Evolutionary conservation across 1,140 invertebrate genomes (phyloP), one percentile per base, ranked within the genome.

Genomic region (Cotesia glomerata): DNA sequence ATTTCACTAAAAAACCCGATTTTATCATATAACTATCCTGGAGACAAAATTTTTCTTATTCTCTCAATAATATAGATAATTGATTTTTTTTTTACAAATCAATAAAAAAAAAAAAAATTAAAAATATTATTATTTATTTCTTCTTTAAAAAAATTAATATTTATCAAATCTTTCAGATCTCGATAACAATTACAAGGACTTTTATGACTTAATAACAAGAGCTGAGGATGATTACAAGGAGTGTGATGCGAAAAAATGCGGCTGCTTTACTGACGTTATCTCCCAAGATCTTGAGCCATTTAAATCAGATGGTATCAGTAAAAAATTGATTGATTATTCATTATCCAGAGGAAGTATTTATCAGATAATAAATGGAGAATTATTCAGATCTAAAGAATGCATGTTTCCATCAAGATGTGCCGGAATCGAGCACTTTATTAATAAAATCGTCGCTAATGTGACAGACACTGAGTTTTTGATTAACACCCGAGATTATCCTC

Each of bases 401-500:
- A 94, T 97, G 90, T 99, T 98, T 87, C 96, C 96, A 32, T 89
- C 93, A 8, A 89, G 97, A 80, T 99, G 97, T 86, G 89, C 90
- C 77, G 97, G 97, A 54, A 90, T 98, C 36, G 97, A 99, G 85
- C 91, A 98, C 87, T 99, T 98, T 85, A 79, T 93, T 26, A 87
- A 91, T 4, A 86, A 91, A 75, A 79, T 93, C 54, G 84, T 89
- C 64, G 75, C 84, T 13, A 89, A 92, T 71, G 80, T 97, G 62
- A 91, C 94, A 3, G 90, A 99, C 82, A 92, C 94, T 88, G 97
- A 98, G 83, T 86, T 98, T 62, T 88, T 97, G 39, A 86, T 99
- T 1, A 99, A 99, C 83, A 94, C 93, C 0, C 89, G 95, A 73
- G 97, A 99, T 85, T 98, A 95, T 92, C 97, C 97, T 13, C 95